These are phyloP conservation scores for Genyomyrus donnyi DNA, from an alignment of 2,113 vertebrate species.

Conservation along the genomic window DNA sequence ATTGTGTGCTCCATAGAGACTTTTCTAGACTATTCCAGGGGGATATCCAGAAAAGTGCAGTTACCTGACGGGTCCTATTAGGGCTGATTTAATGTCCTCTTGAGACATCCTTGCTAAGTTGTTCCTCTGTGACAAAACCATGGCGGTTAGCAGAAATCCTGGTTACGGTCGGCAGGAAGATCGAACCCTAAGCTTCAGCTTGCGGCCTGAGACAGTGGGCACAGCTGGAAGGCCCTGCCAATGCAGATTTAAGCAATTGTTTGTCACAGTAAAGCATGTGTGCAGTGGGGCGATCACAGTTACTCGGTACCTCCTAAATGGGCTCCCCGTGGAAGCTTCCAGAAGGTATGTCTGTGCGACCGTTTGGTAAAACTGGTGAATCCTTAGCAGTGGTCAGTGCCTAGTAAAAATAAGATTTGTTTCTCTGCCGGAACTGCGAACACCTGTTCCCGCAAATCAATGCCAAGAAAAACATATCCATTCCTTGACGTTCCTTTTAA, in stretches of 20 bases:
- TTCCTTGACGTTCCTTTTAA: not conserved
- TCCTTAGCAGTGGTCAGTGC: not conserved
- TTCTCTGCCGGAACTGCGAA: not conserved
- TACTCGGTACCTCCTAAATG: not conserved
- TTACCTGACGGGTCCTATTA: not conserved
- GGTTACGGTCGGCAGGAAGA: not conserved
- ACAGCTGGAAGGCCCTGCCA: not conserved
- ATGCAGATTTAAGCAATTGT: not conserved
- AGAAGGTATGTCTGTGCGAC: not conserved
- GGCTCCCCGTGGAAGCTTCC: not conserved
- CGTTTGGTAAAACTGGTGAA: not conserved
- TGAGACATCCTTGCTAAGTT: not conserved
- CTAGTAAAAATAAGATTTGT: constrained; percentile 4
- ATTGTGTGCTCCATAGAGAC: not conserved
- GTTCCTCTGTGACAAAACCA: not conserved
- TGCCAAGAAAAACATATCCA: not conserved
- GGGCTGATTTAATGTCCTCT: not conserved
- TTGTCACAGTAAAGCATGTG: not conserved
- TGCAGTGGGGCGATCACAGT: not conserved
- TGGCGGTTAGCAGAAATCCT: not conserved
- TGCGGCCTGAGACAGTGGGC: not conserved
- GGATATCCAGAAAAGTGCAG: not conserved
- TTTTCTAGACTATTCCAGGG: not conserved
- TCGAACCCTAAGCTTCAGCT: not conserved
- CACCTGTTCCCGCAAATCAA: not conserved